Evolutionary conservation across 2,888 invertebrate species (phyloP), one percentile per base, ranked within the genome.

Genomic region (Catocala nupta): DNA sequence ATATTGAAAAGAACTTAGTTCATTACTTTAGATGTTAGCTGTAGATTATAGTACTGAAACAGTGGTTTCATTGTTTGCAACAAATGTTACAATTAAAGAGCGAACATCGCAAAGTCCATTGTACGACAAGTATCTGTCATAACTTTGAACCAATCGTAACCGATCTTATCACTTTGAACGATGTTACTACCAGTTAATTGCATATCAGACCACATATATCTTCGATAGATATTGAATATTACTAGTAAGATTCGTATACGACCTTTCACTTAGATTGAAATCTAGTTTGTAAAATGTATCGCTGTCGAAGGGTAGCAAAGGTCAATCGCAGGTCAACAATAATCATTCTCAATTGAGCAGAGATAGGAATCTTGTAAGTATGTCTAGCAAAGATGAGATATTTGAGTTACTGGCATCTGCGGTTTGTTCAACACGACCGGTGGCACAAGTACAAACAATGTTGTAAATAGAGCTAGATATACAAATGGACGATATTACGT

Each of bases 251-350:
- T 75, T 72, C 65, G 63, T 65, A 73, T 68, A 63, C 55, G 73
- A 67, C 80, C 82, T 85, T 84, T 85, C 83, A 81, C 82, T 81
- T 70, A 61, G 83, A 82, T 83, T 61, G 55, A 59, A 69, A 85
- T 83, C 82, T 74, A 55, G 25, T 76, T 64, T 63, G 65, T 70
- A 67, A 75, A 71, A 68, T 59, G 70, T 76, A 78, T 78, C 77
- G 83, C 84, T 84, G 78, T 85, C 78, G 83, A 82, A 81, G 80
- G 77, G 76, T 77, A 81, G 70, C 68, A 79, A 76, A 81, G 82
- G 82, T 81, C 73, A 82, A 44, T 52, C 58, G 25, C 42, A 45
- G 74, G 82, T 85, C 82, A 83, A 78, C 68, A 80, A 77, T 80
- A 78, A 83, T 77, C 78, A 81, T 72, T 75, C 78, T 76, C 81